phyloP scores from a whole-genome alignment of 2,113 vertebrate species.

The Neolamprologus kungweensis region DNA sequence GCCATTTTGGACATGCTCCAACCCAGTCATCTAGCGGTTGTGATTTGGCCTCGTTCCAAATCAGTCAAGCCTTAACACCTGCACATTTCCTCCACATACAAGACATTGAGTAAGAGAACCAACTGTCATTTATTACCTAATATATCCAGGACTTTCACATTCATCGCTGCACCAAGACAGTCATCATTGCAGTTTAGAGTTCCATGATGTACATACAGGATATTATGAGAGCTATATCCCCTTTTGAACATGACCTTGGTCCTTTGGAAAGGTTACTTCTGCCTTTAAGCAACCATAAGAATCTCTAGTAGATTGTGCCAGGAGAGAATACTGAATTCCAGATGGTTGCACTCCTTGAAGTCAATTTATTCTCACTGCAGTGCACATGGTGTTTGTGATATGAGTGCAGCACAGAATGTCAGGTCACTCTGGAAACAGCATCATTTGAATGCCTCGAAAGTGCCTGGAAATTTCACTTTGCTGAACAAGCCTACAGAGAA shows the following conservation, averaged over 20 bases:
- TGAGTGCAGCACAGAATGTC: neutral
- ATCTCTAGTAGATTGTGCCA: neutral
- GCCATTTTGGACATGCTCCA: neutral
- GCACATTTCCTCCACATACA: neutral
- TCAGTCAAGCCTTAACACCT: neutral
- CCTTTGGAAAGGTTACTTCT: neutral
- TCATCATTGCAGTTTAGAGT: neutral
- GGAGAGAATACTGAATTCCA: neutral
- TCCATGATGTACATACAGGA: neutral
- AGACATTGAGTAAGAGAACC: neutral
- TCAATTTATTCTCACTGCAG: neutral
- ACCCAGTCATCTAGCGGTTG: neutral
- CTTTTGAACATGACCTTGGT: neutral
- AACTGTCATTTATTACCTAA: neutral
- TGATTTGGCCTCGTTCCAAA: neutral
- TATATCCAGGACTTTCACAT: neutral
- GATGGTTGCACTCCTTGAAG: slow-evolving; percentile 20
- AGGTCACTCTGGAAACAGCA: neutral
- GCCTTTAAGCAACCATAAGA: neutral
- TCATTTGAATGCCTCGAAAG: neutral
- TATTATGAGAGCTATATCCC: neutral
- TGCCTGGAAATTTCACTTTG: neutral
- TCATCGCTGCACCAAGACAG: neutral
- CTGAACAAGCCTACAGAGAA: neutral
- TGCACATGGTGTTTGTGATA: neutral